phyloP scores from a whole-genome alignment of 2,888 invertebrate species.

The Eumerus sabulonum region DNA sequence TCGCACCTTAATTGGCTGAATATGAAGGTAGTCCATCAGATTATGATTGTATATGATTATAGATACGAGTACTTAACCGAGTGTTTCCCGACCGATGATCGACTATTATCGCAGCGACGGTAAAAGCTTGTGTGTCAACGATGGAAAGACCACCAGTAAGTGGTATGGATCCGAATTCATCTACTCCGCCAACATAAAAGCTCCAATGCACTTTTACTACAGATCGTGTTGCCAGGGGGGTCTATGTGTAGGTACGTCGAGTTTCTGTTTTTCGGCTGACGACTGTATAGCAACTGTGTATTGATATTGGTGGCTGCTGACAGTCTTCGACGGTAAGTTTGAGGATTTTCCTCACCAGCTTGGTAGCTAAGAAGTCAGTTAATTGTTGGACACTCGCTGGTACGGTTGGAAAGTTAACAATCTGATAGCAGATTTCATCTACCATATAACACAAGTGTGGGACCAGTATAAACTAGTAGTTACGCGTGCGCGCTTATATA shows the following conservation, averaged over 20 bases:
- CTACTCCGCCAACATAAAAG: slow-evolving; percentile 33
- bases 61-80: no score
- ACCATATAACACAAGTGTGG: slow-evolving; percentile 36
- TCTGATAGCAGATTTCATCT: slow-evolving; percentile 1
- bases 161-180: no score
- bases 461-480: slow-evolving; percentile 17
- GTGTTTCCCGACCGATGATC: no score
- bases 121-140: slow-evolving; percentile 40
- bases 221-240: background rate
- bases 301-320: slow-evolving; percentile 56
- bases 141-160: slow-evolving; percentile 3
- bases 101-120: slow-evolving; percentile 6
- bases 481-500: slow-evolving; percentile 19
- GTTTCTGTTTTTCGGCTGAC: slow-evolving; percentile 31
- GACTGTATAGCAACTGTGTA: slow-evolving; percentile 39
- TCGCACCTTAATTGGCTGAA: slow-evolving; percentile 30
- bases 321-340: slow-evolving; percentile 67
- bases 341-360: slow-evolving; percentile 66
- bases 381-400: slow-evolving; percentile 66
- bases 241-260: background rate
- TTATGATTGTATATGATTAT: background rate
- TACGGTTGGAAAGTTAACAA: slow-evolving; percentile 59
- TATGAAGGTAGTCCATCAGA: slow-evolving; percentile 48
- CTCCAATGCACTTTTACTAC: slow-evolving; percentile 23
- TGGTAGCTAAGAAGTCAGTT: slow-evolving; percentile 64